Conservation (phyloP, 2,888 invertebrate species). For the Criorhina ranunculi region DNA sequence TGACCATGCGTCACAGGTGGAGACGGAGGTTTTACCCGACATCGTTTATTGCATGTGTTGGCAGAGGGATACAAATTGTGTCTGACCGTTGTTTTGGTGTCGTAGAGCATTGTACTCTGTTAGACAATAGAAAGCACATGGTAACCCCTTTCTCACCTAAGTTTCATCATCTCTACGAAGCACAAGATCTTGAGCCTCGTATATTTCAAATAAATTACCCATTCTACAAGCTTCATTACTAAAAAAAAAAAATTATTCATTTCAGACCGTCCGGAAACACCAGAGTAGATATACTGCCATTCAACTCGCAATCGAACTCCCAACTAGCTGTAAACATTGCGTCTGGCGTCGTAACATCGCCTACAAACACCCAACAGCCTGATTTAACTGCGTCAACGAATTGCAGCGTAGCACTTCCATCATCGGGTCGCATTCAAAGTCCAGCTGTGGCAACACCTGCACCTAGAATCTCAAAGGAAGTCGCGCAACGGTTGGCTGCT, state of each 20-base stretch:
- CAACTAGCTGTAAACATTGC: conserved; percentile 73
- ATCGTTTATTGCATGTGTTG: too few relatives aligned
- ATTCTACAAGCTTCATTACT: too few relatives aligned
- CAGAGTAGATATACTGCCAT: conserved; percentile 83
- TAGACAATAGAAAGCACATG: too few relatives aligned
- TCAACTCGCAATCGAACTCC: conserved; percentile 80
- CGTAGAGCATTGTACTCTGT: too few relatives aligned
- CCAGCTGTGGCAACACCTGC: conserved; percentile 83
- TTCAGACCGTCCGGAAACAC: conserved; percentile 86
- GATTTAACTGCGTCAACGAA: conserved; percentile 74
- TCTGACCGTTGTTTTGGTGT: too few relatives aligned
- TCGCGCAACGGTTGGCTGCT: conserved; percentile 81
- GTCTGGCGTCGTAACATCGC: conserved; percentile 77
- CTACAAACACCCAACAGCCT: conserved; percentile 65
- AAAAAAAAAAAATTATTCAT: conserved; percentile 55
- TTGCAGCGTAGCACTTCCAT: conserved; percentile 73
- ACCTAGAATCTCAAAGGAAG: conserved; percentile 83
- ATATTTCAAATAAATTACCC: too few relatives aligned
- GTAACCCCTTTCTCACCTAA: too few relatives aligned
- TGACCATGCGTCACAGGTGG: too few relatives aligned
- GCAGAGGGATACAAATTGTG: too few relatives aligned
- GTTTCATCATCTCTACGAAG: too few relatives aligned
- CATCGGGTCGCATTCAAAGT: conserved; percentile 81
- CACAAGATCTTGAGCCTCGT: too few relatives aligned
- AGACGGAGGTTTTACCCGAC: too few relatives aligned